A percentile compares a stretch with the other conserved stretches of the same genome.
Conservation (phyloP, 2,888 invertebrate species). For the Apomyelois bistriatella region DNA sequence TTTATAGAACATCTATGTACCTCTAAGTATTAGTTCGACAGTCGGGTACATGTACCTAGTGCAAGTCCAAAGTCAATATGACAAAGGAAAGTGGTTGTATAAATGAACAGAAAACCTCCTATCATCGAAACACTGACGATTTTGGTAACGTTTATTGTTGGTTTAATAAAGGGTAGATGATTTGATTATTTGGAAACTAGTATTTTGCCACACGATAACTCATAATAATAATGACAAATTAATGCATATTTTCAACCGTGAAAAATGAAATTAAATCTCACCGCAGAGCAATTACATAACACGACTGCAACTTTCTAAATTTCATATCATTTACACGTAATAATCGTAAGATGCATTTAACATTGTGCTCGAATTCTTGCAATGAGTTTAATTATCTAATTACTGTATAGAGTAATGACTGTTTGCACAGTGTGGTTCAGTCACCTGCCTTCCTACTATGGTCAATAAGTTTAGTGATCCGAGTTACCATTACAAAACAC, state of each 20-base stretch:
- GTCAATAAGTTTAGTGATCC: constrained; percentile 12
- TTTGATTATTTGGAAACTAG: too few relatives aligned
- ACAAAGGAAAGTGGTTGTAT: too few relatives aligned
- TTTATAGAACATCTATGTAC: too few relatives aligned
- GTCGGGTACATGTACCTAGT: too few relatives aligned
- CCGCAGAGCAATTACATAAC: constrained; percentile 2
- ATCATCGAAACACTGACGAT: too few relatives aligned
- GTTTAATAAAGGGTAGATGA: too few relatives aligned
- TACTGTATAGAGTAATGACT: background rate
- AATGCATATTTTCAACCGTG: constrained; percentile 2
- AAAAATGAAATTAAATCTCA: constrained; percentile 8
- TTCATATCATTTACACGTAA: constrained; percentile 2
- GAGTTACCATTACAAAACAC: constrained; percentile 31
- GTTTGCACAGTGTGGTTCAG: background rate
- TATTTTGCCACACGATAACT: background rate
- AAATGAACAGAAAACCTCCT: too few relatives aligned
- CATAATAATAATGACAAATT: background rate
- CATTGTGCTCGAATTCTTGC: background rate
- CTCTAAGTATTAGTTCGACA: too few relatives aligned
- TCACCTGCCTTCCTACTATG: background rate
- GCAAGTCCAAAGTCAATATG: too few relatives aligned
- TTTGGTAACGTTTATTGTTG: too few relatives aligned
- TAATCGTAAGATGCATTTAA: constrained; percentile 3
- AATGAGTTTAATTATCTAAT: background rate
- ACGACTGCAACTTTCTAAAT: constrained; percentile 2